A percentile compares a stretch with the other conserved stretches of the same genome.
Evolutionary conservation across 2,113 vertebrate species (phyloP).

Genomic region (Marmota monax): DNA sequence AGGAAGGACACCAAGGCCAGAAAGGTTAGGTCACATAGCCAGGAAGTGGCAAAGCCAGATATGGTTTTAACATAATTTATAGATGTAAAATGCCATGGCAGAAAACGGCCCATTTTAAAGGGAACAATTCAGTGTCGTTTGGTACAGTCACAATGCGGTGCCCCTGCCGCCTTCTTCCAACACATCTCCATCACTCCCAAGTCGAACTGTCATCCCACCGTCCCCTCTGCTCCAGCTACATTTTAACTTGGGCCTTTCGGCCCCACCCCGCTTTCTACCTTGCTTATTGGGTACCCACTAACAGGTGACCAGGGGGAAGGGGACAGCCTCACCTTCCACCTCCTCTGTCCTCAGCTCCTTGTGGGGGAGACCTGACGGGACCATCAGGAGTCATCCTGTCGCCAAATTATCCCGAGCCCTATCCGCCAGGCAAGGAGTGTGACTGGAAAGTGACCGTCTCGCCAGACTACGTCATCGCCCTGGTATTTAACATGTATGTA

Average conservation of each 20-base stretch:
- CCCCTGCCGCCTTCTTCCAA: not conserved
- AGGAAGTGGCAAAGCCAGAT: not conserved
- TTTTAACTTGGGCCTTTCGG: not conserved
- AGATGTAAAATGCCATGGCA: not conserved
- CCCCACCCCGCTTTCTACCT: not conserved
- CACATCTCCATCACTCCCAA: not conserved
- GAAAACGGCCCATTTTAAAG: not conserved
- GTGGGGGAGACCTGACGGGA: conserved; percentile 95
- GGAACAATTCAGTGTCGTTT: too few relatives aligned
- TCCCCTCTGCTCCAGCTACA: not conserved
- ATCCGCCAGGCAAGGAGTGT: conserved; percentile 96
- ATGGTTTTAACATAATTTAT: not conserved
- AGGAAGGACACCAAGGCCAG: not conserved
- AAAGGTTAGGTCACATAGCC: not conserved
- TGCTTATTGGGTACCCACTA: not conserved
- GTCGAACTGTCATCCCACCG: too few relatives aligned
- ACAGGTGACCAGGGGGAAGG: not conserved
- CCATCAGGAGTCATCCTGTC: conserved; percentile 96
- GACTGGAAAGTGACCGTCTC: conserved; percentile 97
- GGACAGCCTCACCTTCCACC: not conserved
- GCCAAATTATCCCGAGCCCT: conserved; percentile 96
- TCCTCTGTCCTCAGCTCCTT: conserved; percentile 91
- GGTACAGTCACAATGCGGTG: too few relatives aligned
- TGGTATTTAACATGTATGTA: conserved; percentile 95
- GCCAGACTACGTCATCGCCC: conserved; percentile 95